Evolutionary conservation across 2,888 invertebrate species (phyloP), one percentile per base, ranked within the genome.

Genomic region (Rhingia campestris): DNA sequence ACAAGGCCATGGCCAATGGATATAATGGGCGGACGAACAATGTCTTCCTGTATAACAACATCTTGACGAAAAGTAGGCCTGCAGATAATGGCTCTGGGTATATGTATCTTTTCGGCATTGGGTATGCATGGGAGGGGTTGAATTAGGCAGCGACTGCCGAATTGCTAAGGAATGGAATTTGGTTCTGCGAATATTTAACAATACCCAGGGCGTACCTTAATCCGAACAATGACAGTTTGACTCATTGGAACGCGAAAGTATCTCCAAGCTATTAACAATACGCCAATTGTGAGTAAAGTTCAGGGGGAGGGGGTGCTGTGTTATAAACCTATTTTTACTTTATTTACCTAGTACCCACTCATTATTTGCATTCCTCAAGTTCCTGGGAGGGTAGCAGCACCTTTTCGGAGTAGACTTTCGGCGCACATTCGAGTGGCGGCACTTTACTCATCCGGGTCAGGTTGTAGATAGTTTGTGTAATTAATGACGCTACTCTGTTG

Each of bases 241-340:
- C 43, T 82, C 81, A 77, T 73, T 77, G 51, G 30, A 82, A 66
- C 61, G 72, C 61, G 77, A 82, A 82, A 77, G 77, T 73, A 32
- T 10, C 47, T 30, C 14, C 37, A 72, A 37, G 72, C 77, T 61
- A 67, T 61, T 67, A 72, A 76, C 56, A 70, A 64, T 39, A 56
- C 43, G 56, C 63, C 63, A 39, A 35, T 74, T 75, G 58, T 81
- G 9, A 22, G 59, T 12, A 66, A 41, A 10, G 41, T 6, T 43
- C 43, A 54, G 45, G 37, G 56, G 41, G 7, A 47, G 39, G 51
- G 22, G 32, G 22, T 2, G 22, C 22, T 22, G 22, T 30, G 9
- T 53, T 72, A 41, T 72, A 82, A 77, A 82, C 77, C 81, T 73
- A 77, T 77, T 82, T 82, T n/a, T 12, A 63, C 59, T 56, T 49